These are phyloP conservation scores for Paramisgurnus dabryanus DNA, from an alignment of 2,113 vertebrate genomes.

Conservation along the genomic window DNA sequence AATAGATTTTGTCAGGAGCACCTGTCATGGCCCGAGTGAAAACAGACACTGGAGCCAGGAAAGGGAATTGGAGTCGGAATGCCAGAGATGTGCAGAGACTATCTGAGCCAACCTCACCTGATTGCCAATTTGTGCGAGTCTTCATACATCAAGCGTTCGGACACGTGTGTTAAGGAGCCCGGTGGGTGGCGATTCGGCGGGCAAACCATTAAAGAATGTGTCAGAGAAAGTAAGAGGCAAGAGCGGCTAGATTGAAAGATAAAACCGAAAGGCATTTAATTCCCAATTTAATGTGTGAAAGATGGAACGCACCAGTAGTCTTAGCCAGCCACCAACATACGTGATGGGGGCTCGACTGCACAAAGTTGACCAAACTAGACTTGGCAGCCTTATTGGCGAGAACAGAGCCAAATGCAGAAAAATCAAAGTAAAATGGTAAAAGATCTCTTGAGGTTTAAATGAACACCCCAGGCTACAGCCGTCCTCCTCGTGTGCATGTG, in stretches of 20 bases:
- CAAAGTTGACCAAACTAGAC: conserved; percentile 45
- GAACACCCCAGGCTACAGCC: conserved; percentile 6
- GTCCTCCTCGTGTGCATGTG: conserved; percentile 7
- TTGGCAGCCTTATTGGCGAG: conserved; percentile 33
- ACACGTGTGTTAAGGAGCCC: conserved; percentile 46
- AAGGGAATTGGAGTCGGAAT: conserved; percentile 65
- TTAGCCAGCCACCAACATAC: not conserved
- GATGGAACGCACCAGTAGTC: conserved; percentile 42
- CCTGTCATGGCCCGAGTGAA: conserved; percentile 71
- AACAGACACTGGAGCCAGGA: conserved; percentile 54
- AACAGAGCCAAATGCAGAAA: conserved; percentile 24
- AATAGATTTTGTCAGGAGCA: conserved; percentile 76
- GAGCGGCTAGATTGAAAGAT: conserved; percentile 51
- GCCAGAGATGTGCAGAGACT: conserved; percentile 50
- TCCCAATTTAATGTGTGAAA: conserved; percentile 50
- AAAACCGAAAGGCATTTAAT: conserved; percentile 55
- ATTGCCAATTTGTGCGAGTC: conserved; percentile 75
- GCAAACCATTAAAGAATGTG: conserved; percentile 56
- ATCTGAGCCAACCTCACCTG: conserved; percentile 70
- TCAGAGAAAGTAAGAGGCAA: conserved; percentile 52
- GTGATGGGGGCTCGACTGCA: conserved; percentile 10
- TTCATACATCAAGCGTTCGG: conserved; percentile 62
- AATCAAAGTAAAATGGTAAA: conserved; percentile 16
- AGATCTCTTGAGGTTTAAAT: conserved; percentile 19
- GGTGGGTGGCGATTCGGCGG: conserved; percentile 43